Base-by-base conservation (phyloP, 2,797 vertebrate species). In the Syngnathus rostellatus region DNA sequence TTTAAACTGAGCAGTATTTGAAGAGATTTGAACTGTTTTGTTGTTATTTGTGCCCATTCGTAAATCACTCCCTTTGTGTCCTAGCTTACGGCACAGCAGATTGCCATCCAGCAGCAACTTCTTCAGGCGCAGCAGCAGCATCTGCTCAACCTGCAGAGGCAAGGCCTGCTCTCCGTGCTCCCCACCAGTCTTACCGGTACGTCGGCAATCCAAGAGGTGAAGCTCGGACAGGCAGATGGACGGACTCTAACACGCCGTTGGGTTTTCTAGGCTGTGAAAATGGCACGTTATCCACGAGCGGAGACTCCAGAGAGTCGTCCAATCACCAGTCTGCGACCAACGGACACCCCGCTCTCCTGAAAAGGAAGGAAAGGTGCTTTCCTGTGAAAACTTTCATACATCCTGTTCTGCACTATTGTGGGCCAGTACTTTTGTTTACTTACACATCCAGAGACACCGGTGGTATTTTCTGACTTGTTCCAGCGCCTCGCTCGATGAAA, bases 121-220 rank as follows among this genome's bases (percentile, higher is more conserved):
- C 82, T 99, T 60, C 94, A 98, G 85, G 94, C 97, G 91, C 96
- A 99, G 70, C 96, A 98, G 88, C 96, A 99, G 74, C 96, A 99
- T 85, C 93, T 99, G 77, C 90, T 98, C 81, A 95, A 94, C 74
- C 84, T 98, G 85, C 96, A 99, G 89, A 94, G 96, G 68, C 95
- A 97, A 83, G 96, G 96, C 74, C 91, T 99, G 79, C 91, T 99
- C 68, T 93, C 94, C 0, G 93, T 91, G 83, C 94, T 71, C 43
- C 93, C 87, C 75, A 72, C 25, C 72, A 84, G 72, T 74, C 77
- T 72, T 9, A 60, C 80, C 74, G 81, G 84, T 88, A 69, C 1
- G 62, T 16, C 23, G 4, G 10, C 2, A 17, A 2, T 48, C 46
- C 23, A 6, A 7, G 14, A 50, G 4, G 41, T 63, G 10, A 31